Base-by-base conservation (phyloP, 2,888 invertebrate genomes). In the Campopleginae sp. region DNA sequence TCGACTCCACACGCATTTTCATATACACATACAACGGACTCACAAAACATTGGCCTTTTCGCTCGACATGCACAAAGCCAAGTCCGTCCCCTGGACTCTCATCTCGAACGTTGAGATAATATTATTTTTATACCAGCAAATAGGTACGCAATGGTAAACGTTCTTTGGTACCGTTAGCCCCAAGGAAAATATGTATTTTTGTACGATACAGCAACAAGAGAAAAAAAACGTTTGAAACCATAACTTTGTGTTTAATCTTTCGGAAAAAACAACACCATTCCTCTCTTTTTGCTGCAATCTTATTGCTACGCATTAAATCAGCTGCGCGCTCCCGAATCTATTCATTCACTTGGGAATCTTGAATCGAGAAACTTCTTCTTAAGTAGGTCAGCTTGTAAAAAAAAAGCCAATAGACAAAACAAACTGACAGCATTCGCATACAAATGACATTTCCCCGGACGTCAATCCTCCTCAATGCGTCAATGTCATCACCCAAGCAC, bases 151-250 rank as follows among this genome's bases (percentile, higher is more conserved):
- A 80, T 72, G 66, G 74, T 77, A 71, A 72, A 78, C 31, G 76
- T 58, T 72, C 75, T 82, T 82, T 72, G 72, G 79, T 85, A 85
- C 82, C 85, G 70, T 71, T 79, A 86, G 82, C 61, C 65, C 75
- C 71, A 78, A 82, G 76, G 72, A 80, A 80, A 84, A 84, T 79
- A 80, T 87, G 86, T 87, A 87, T 87, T 87, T 87, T 87, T 87
- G 86, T 87, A 87, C 44, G 75, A 86, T 87, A 86, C 80, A 82
- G 81, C 86, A 87, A 87, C 51, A 66, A 38, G 38, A 77, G 17
- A 85, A 80, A 80, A 51, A 75, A 76, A 71, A 76, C 46, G 33
- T 70, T 74, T 77, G 48, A 51, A 83, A 83, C 33, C 66, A 61
- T 54, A 84, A 72, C n/a, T 51, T 51, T 31, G 61, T 19, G 10